Conservation (phyloP, 2,888 invertebrate species). For the Torymus auratus region DNA sequence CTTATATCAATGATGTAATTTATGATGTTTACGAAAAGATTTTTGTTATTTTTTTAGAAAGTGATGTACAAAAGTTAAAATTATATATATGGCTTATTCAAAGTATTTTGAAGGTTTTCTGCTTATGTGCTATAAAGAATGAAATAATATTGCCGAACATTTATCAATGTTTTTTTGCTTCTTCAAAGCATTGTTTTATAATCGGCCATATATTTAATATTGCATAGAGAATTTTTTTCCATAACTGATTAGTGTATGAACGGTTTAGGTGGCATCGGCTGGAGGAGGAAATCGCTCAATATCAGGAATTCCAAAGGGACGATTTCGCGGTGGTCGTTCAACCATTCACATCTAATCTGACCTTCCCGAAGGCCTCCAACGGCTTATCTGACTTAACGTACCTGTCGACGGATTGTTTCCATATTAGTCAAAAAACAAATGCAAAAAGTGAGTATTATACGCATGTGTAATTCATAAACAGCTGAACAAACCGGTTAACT, state of each 20-base stretch:
- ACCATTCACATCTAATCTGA: constrained; percentile 76
- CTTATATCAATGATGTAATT: no score
- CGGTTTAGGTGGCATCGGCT: constrained; percentile 77
- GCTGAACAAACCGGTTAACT: background rate
- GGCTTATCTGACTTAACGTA: constrained; percentile 78
- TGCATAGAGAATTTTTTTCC: no score
- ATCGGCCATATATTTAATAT: no score
- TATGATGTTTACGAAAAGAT: no score
- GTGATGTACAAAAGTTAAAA: no score
- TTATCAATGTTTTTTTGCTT: no score
- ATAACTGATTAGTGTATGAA: no score
- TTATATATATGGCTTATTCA: no score
- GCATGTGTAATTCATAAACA: background rate
- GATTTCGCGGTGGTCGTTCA: constrained; percentile 81
- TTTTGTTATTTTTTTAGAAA: no score
- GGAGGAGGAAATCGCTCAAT: constrained; percentile 78
- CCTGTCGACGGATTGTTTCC: constrained; percentile 82
- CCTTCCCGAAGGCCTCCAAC: constrained; percentile 74
- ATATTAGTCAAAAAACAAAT: constrained; percentile 81
- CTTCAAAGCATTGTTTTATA: no score
- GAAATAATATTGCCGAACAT: no score
- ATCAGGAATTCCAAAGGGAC: constrained; percentile 77
- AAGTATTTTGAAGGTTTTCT: background rate
- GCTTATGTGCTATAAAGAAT: no score
- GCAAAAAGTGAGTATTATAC: constrained; percentile 77